A percentile compares a stretch with the other conserved stretches of the same genome.
These are phyloP conservation scores for Brachionus plicatilis DNA, from an alignment of 1,140 invertebrate species.

Conservation along the genomic window DNA sequence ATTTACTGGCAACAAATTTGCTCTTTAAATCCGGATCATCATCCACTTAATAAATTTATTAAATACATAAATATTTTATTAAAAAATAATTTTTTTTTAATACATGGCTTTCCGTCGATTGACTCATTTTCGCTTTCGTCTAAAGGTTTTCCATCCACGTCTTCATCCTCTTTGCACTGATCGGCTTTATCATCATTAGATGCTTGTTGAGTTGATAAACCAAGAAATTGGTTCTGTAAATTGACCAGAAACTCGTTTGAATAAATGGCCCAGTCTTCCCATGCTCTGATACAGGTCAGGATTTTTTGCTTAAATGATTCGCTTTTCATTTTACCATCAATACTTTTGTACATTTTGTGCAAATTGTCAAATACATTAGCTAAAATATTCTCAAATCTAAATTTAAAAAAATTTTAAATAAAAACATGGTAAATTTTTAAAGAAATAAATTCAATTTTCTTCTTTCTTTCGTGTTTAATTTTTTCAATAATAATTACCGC, in stretches of 20 bases:
- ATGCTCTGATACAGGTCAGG: constrained; percentile 85
- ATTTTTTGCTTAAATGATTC: constrained; percentile 66
- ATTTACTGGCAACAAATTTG: constrained; percentile 26
- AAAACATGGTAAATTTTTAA: not conserved
- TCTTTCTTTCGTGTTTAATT: not conserved
- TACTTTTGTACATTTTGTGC: constrained; percentile 68
- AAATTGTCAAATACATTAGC: constrained; percentile 78
- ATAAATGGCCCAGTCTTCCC: constrained; percentile 97
- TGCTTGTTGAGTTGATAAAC: constrained; percentile 54
- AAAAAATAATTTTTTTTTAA: not conserved
- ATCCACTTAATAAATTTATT: not conserved
- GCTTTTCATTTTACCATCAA: constrained; percentile 63
- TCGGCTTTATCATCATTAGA: not conserved
- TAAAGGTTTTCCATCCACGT: constrained; percentile 38
- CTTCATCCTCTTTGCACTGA: not conserved
- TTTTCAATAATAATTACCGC: too few species aligned
- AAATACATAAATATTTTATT: not conserved
- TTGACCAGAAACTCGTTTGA: constrained; percentile 83
- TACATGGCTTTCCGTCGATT: constrained; percentile 14
- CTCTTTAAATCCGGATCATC: not conserved
- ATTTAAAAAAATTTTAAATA: not conserved
- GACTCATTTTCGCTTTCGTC: constrained; percentile 11
- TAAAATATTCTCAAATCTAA: constrained; percentile 75
- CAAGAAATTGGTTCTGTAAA: constrained; percentile 83
- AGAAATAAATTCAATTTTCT: not conserved